Base-by-base conservation (phyloP, 2,113 vertebrate species). In the Heterocephalus glaber region DNA sequence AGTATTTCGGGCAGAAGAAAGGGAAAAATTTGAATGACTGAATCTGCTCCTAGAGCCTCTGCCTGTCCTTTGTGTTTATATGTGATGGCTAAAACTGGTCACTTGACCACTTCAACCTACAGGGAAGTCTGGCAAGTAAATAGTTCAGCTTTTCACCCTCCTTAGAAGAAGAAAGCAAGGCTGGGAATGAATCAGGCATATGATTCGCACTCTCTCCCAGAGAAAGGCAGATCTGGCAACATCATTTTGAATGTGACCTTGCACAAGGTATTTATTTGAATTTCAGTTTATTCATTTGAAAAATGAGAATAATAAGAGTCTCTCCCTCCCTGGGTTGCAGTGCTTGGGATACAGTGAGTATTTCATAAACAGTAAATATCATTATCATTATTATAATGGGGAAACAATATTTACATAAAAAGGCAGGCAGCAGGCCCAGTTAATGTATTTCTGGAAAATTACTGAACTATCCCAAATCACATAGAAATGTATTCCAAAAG, bases 371-470 rank as follows among this genome's bases (percentile, higher is more conserved):
- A n/a, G 66, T 74, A 95, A 96, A 90, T 96, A 77, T 85, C 86
- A 49, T 94, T 83, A 41, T 68, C 54, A 89, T 93, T 79, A 94
- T 89, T 92, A 84, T 61, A 80, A 93, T 44, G 49, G 87, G 92
- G 81, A 66, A 86, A 77, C 72, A 77, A 66, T 94, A 96, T 97
- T 96, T 96, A 86, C 89, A 76, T 96, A 87, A 92, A 95, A 95
- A 96, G 87, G 72, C 92, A 87, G 70, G 68, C 92, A 63, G 77
- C 49, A n/a, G 85, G 38, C 93, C 81, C 77, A 47, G 66, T 47
- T 85, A n/a, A 80, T 92, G 56, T 54, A 17, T 89, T 91, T 90
- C 93, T 97, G 95, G 95, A 96, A 98, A 97, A 94, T 93, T 95
- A 95, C 95, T 81, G 86, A 97, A 77, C 49, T 81, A 81, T 86